Percentiles rank a stretch among this genome's conserved stretches.
These are phyloP conservation scores for Columba livia DNA, from an alignment of 2,113 vertebrate genomes.

Conservation along the genomic window DNA sequence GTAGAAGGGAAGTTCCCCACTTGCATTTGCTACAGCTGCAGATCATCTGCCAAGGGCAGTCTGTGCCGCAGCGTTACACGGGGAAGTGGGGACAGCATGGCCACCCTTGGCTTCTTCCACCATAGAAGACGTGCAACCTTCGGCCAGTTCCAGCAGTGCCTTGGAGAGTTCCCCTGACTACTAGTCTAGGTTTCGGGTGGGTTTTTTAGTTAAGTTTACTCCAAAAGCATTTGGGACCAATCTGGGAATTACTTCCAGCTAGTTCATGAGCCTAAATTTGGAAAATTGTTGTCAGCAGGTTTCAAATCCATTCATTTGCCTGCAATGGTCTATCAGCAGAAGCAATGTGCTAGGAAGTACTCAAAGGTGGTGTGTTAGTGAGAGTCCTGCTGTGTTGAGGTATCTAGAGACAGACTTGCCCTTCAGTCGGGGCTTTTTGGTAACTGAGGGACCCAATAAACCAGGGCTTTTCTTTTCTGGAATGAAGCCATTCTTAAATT, in stretches of 20 bases:
- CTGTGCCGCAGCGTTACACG: fast-evolving
- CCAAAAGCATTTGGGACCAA: not conserved
- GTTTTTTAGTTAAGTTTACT: not conserved
- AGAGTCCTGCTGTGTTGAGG: not conserved
- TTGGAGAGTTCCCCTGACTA: not conserved
- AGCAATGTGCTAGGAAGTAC: fast-evolving
- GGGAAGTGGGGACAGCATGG: no score
- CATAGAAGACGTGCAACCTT: not conserved
- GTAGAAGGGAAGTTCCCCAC: not conserved
- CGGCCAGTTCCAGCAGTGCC: not conserved
- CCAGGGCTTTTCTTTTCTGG: not conserved
- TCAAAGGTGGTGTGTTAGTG: not conserved
- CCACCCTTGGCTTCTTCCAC: not conserved
- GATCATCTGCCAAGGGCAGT: not conserved
- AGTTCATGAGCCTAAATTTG: not conserved
- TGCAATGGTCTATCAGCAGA: not conserved
- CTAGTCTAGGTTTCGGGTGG: not conserved
- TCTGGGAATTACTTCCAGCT: not conserved
- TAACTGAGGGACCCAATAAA: not conserved
- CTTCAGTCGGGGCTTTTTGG: not conserved
- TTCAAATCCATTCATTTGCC: not conserved
- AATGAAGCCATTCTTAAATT: not conserved
- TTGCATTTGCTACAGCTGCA: not conserved
- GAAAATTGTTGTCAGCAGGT: not conserved
- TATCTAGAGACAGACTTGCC: not conserved